Evolutionary conservation across 2,797 vertebrate species (phyloP).

Genomic region (Pangasius krempfi): DNA sequence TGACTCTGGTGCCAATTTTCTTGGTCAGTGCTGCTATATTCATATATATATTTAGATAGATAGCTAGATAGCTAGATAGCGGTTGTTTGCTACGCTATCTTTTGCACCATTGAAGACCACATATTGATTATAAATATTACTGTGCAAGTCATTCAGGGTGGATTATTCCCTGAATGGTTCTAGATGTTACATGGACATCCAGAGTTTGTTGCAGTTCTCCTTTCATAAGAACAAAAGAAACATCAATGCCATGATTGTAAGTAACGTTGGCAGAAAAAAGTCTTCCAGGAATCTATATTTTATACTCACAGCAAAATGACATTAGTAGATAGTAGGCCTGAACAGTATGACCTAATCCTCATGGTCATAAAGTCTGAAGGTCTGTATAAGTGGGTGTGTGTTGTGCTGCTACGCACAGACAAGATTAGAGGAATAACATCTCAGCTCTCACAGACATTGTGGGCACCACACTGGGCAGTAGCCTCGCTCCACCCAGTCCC

Average conservation of each 20-base stretch:
- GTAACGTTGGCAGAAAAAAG: slow-evolving; percentile 18
- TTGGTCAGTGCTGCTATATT: not conserved
- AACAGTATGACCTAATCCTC: slow-evolving; percentile 19
- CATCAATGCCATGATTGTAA: slow-evolving; percentile 5
- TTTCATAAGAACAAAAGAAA: slow-evolving; percentile 4
- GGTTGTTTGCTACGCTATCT: too few relatives aligned
- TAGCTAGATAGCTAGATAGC: too few relatives aligned
- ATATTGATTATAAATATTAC: not conserved
- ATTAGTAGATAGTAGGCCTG: slow-evolving; percentile 18
- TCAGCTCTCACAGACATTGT: slow-evolving; percentile 45
- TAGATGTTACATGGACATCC: not conserved
- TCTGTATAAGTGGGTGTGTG: slow-evolving; percentile 24
- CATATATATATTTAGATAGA: too few relatives aligned
- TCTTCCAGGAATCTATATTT: slow-evolving; percentile 26
- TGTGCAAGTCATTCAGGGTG: too few relatives aligned
- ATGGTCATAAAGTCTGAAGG: slow-evolving; percentile 24
- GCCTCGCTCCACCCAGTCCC: slow-evolving; percentile 65
- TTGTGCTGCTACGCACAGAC: slow-evolving; percentile 9
- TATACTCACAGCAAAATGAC: slow-evolving; percentile 14
- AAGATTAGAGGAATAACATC: slow-evolving; percentile 50
- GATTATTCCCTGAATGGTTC: not conserved
- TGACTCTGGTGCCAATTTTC: not conserved
- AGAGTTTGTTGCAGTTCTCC: not conserved
- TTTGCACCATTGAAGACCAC: not conserved
- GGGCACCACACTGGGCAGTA: slow-evolving; percentile 69